Base-by-base conservation (phyloP, 2,113 vertebrate species). In the Martes martes region DNA sequence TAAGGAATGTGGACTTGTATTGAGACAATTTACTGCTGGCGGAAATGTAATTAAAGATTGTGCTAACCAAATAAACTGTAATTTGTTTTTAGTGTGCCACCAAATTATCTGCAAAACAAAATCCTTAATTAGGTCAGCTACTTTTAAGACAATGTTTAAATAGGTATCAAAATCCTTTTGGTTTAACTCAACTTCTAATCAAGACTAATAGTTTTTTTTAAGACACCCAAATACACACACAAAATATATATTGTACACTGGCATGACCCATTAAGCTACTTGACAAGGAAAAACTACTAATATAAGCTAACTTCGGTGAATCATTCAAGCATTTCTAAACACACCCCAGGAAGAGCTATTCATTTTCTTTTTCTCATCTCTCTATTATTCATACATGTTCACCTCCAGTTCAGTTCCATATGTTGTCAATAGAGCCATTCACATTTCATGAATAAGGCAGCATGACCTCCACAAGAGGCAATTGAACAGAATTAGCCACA, bases 401-500 rank as follows among this genome's bases (percentile, higher is more conserved):
- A 96, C 45, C 98, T 94, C 84, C 61, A 98, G 76, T 67, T 98
- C 55, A 92, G 88, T 93, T 95, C 98, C 99, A 99, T 98, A 98
- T 98, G 98, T 98, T 98, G 98, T 98, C 98, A 99, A 99, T 98
- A 98, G 97, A 98, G 94, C 96, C 98, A 98, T 98, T 98, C 98
- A 98, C 97, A 65, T 98, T 97, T 98, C 97, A 97, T 94, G 98
- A 98, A 97, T 88, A 97, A 98, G 96, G 91, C 98, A 98, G 98
- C 98, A 97, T 98, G 98, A 99, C 98, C 98, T 98, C 98, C 98
- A 98, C 98, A 98, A 98, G 97, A 99, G 98, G 98, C 98, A 99
- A 99, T 98, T 99, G 98, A 99, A 96, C 86, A 98, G 99, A 99
- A 99, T 99, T 99, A 99, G 99, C 98, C 98, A 98, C 98, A 99